Evolutionary conservation across 2,888 invertebrate species (phyloP), one percentile per base, ranked within the genome.

Genomic region (Mythimna vitellina): DNA sequence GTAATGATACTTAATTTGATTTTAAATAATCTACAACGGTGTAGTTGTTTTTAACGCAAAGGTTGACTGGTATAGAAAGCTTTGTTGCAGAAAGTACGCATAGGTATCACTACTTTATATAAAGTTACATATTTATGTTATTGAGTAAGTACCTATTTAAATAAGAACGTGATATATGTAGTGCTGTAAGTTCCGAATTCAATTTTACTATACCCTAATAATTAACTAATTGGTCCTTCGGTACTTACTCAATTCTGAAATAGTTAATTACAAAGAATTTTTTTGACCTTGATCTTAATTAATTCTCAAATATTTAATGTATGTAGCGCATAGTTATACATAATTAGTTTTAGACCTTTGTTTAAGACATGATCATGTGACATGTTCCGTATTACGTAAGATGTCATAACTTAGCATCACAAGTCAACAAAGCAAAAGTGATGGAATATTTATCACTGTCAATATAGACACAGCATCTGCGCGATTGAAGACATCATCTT

Each of bases 261-360:
- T 25, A 29, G 4, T 22, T 22, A 1, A 49, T 32, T 57, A 46
- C 22, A 38, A 35, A 25, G n/a, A 7, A 63, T 38, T 54, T 38
- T 29, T 17, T 14, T 53, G 61, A 25, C 57, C 71, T 35, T 74
- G 74, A 78, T 78, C 69, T 65, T 38, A 57, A 62, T 38, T n/a
- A n/a, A 70, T 58, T 49, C 32, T 66, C 66, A 78, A 82, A 67
- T 78, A 82, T 77, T 71, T 25, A 60, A 71, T 70, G 29, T 35
- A 78, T 78, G 32, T 25, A 70, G 10, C 32, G 32, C 29, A 68
- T 56, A 53, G n/a, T 49, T 46, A 46, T 17, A 17, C 20, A 35
- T n/a, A 7, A 66, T 29, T 35, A 17, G 3, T 56, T 20, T 68
- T 25, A 46, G 68, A 73, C 71, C 65, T 76, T 69, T 54, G 63